Base-by-base conservation (phyloP, 2,113 vertebrate genomes). In the Aleadryas rufinucha region DNA sequence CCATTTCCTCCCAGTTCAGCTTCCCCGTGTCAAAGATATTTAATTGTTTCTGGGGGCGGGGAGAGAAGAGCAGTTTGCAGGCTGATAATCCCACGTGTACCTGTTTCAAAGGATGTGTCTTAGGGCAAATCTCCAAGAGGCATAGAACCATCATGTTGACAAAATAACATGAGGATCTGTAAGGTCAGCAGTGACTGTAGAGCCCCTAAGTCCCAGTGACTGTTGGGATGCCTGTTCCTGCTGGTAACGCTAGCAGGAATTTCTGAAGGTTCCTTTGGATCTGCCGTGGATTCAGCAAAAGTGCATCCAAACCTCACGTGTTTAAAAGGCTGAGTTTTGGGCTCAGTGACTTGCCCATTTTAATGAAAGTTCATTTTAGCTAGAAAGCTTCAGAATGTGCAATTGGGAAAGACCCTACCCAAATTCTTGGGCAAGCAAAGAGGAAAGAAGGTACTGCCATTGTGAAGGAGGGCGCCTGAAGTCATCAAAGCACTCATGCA, bases 1-100 rank as follows among this genome's bases (percentile, higher is more conserved):
- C 69, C 13, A 27, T 47, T 90, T 95, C 70, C 39, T 96, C 44
- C 27, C 49, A 39, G 75, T 68, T 75, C 66, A 75, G 22, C 61
- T 79, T 92, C 49, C 53, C 44, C 1, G 1, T 39, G 27, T 80
- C 75, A 52, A 33, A 94, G 44, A 13, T 28, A 45, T 28, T 82
- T 63, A 69, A 45, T 88, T 0, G 0, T 63, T 90, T 92, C 39
- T 44, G 63, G 16, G 14, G 16, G 75, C 20, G 59, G 18, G 49
- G 56, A 74, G 28, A 50, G 75, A 16, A 71, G n/a, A 33, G 42
- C 33, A 33, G 33, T 75, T 87, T 1, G 4, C 42, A 92, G 61
- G 47, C 65, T 90, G 53, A 6, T 79, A 71, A 87, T 47, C 60
- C 30, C 30, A 17, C 0, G 2, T 68, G 23, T 79, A 44, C 42